phyloP scores from a whole-genome alignment of 2,797 vertebrate genomes.

The Aplochiton taeniatus region DNA sequence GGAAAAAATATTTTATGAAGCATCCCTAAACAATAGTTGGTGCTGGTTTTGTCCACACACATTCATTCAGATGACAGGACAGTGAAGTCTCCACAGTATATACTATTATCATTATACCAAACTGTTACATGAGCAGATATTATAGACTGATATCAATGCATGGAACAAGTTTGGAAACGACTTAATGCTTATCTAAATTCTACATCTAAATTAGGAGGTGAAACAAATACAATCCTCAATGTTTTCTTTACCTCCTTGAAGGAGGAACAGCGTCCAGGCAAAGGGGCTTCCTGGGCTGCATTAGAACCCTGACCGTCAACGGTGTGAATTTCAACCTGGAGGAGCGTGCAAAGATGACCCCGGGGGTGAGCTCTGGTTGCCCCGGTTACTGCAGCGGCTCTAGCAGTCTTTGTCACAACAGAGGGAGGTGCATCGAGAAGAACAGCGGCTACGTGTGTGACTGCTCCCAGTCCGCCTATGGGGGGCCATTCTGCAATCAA shows the following conservation, averaged over 20 bases:
- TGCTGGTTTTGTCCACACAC: too few species aligned
- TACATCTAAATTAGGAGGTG: too few species aligned
- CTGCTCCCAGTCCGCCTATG: constrained; percentile 80
- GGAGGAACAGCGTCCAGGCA: constrained; percentile 83
- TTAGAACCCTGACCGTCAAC: constrained; percentile 80
- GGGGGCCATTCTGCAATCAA: constrained; percentile 81
- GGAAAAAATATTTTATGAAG: background rate
- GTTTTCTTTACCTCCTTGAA: constrained; percentile 32
- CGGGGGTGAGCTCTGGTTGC: constrained; percentile 81
- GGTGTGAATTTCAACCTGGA: constrained; percentile 83
- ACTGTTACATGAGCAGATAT: too few species aligned
- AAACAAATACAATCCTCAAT: background rate
- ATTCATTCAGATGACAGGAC: too few species aligned
- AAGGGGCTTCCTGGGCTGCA: constrained; percentile 83
- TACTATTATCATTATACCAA: too few species aligned
- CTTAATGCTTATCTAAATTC: too few species aligned
- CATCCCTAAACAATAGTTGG: background rate
- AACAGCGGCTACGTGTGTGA: constrained; percentile 81
- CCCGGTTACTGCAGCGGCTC: constrained; percentile 85
- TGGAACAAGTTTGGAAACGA: too few species aligned
- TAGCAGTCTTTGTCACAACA: constrained; percentile 79
- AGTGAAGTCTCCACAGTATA: too few species aligned
- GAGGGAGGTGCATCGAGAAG: constrained; percentile 84
- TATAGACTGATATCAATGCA: too few species aligned
- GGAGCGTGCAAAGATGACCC: constrained; percentile 79